Evolutionary conservation across 2,888 invertebrate genomes (phyloP).

Genomic region (Spicauda simplicius): DNA sequence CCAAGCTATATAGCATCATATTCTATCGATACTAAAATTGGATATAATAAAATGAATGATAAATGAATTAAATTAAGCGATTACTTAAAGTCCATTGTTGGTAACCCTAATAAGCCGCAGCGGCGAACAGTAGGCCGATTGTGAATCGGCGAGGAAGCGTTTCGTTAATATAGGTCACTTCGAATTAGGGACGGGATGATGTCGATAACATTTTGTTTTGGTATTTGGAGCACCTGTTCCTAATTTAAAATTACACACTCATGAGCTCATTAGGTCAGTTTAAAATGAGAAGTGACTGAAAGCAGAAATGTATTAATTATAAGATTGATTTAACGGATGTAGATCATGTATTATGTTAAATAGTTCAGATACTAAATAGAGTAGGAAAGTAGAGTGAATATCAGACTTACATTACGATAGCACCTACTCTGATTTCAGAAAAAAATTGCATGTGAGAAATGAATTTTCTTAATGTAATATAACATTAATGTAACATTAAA

Average conservation of each 20-base stretch:
- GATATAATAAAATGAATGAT: too few relatives aligned
- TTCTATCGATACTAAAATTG: too few relatives aligned
- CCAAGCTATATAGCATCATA: too few relatives aligned
- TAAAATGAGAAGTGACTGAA: background rate
- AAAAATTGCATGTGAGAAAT: too few relatives aligned
- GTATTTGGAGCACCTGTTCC: conserved; percentile 31
- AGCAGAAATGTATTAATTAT: background rate
- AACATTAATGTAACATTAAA: too few relatives aligned
- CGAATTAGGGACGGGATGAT: conserved; percentile 54
- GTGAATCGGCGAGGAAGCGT: conserved; percentile 71
- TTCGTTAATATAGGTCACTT: conserved; percentile 73
- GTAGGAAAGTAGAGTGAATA: too few relatives aligned
- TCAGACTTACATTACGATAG: too few relatives aligned
- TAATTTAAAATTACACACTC: conserved; percentile 27
- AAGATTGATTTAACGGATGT: background rate
- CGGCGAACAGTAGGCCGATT: conserved; percentile 66
- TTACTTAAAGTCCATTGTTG: background rate
- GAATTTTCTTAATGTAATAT: too few relatives aligned
- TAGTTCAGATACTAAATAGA: background rate
- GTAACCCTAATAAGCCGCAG: conserved; percentile 23
- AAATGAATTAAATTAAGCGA: too few relatives aligned
- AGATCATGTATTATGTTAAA: background rate
- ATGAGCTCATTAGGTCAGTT: conserved; percentile 27
- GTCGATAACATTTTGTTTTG: conserved; percentile 44
- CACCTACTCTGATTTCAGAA: too few relatives aligned